Percentiles rank a stretch among this genome's conserved stretches.
Conservation (phyloP, 2,113 vertebrate species). For the Ammodytes marinus region DNA sequence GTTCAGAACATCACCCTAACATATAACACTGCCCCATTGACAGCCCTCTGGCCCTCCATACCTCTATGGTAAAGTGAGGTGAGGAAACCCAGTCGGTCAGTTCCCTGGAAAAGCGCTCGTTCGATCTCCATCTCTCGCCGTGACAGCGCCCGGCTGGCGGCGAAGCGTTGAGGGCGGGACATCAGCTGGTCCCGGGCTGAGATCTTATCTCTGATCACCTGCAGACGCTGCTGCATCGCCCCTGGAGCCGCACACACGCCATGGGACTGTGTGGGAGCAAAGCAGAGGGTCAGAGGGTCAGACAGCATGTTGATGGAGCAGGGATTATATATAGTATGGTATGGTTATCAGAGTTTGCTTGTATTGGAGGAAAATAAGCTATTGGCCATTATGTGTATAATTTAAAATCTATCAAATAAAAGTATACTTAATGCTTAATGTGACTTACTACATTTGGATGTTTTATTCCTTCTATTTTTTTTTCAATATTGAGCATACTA, state of each 20-base stretch:
- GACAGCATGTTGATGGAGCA: background rate
- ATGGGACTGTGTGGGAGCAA: conserved; percentile 71
- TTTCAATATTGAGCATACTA: background rate
- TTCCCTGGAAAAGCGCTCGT: conserved; percentile 92
- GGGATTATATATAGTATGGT: background rate
- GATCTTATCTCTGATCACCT: conserved; percentile 91
- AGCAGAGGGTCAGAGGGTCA: background rate
- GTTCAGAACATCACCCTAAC: background rate
- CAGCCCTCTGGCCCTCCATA: conserved; percentile 24
- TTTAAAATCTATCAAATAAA: too few species aligned
- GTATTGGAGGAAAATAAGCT: background rate
- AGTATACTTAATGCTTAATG: background rate
- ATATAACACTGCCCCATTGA: background rate
- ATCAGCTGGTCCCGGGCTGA: conserved; percentile 88
- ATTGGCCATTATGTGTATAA: background rate
- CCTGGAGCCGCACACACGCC: conserved; percentile 90
- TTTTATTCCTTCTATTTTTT: background rate
- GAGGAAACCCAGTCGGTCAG: conserved; percentile 90
- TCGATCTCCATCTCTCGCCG: conserved; percentile 98
- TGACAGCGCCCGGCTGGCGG: conserved; percentile 90
- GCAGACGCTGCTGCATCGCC: conserved; percentile 87
- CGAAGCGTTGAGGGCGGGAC: conserved; percentile 91
- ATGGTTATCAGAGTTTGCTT: background rate
- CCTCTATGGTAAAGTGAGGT: conserved; percentile 93
- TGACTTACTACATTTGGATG: background rate